phyloP scores from a whole-genome alignment of 2,888 invertebrate species.

The Agonopterix heracliana region DNA sequence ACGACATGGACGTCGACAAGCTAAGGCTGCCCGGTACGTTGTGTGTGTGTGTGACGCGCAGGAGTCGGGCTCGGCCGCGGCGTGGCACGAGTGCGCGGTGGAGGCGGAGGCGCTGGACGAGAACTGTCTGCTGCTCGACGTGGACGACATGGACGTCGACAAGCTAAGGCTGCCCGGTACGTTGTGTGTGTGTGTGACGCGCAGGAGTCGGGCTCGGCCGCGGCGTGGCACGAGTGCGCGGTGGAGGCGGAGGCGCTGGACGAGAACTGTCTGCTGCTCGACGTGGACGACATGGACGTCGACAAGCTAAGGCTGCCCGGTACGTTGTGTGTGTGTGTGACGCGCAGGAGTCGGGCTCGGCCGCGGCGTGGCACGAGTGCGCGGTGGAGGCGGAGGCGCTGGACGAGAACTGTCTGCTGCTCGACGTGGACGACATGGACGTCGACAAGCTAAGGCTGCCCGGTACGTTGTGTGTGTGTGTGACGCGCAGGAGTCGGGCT shows the following conservation, averaged over 20 bases:
- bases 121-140: conserved; percentile 62
- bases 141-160: conserved; percentile 31
- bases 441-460: conserved; percentile 11
- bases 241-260: conserved; percentile 30
- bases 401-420: conserved; percentile 65
- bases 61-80: conserved; percentile 69
- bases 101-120: conserved; percentile 42
- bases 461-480: neutral
- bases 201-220: conserved; percentile 65
- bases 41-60: conserved; percentile 13
- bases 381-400: conserved; percentile 17
- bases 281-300: conserved; percentile 38
- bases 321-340: neutral
- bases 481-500: conserved; percentile 50
- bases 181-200: neutral
- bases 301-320: conserved; percentile 13
- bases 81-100: conserved; percentile 55
- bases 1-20: conserved; percentile 19
- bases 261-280: conserved; percentile 64
- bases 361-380: conserved; percentile 69
- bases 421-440: conserved; percentile 47
- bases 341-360: conserved; percentile 55
- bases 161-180: conserved; percentile 8
- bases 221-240: conserved; percentile 62
- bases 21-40: no score